Conservation (phyloP, 53 echinoderm and acorn worm species). For the Henricia sp. region DNA sequence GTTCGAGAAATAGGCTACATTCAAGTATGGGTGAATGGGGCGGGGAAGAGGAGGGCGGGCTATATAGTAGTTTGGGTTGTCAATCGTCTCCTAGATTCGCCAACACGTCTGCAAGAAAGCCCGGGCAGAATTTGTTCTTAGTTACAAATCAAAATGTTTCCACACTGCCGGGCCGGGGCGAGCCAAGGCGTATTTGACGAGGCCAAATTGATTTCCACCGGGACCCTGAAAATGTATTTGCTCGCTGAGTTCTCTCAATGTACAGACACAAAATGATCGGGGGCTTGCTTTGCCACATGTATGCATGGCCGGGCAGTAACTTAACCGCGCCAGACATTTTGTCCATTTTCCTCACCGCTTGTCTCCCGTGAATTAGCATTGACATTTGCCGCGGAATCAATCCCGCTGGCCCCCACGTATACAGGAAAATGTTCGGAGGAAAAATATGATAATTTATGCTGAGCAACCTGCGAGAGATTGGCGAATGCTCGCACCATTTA, state of each 20-base stretch:
- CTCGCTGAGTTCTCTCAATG: too few species aligned
- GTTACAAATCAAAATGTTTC: too few species aligned
- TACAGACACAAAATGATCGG: neutral
- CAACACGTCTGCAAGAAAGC: too few species aligned
- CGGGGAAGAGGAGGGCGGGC: too few species aligned
- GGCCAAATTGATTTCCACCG: constrained; percentile 18
- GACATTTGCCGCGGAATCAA: constrained; percentile 32
- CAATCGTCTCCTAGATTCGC: too few species aligned
- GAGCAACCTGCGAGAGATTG: neutral
- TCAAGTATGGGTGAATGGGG: too few species aligned
- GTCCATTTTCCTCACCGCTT: neutral
- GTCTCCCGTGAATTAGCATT: neutral
- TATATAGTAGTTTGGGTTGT: too few species aligned
- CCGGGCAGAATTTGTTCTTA: too few species aligned
- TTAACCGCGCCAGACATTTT: neutral
- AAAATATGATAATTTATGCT: neutral
- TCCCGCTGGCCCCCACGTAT: neutral
- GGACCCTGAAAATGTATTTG: constrained; percentile 1
- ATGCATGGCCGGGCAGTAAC: neutral
- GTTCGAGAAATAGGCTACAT: too few species aligned
- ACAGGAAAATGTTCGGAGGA: neutral
- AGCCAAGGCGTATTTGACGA: constrained; percentile 10
- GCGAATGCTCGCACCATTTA: too few species aligned
- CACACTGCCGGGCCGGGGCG: neutral
- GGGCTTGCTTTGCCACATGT: neutral